Evolutionary conservation across 2,888 invertebrate species (phyloP), one percentile per base, ranked within the genome.

Genomic region (Syrphus vitripennis): DNA sequence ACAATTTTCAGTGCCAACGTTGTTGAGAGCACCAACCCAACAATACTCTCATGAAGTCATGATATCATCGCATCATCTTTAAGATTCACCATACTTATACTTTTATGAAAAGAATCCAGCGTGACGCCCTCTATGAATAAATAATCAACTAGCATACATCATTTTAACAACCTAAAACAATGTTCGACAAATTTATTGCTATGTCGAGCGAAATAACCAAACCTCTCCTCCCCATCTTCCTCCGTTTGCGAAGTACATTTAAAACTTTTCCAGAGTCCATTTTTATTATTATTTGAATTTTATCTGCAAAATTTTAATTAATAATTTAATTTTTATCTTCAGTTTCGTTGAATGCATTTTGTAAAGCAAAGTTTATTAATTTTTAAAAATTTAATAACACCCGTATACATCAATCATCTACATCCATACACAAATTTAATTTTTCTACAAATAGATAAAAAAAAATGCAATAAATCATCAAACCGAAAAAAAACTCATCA

Each of bases 71-170:
- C 83, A 80, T 80, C 79, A 83, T 70, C 83, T 69, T 42, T 21
- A 19, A 81, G 65, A 81, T 81, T 55, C 53, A 72, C 63, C 16
- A 45, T 19, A 45, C 16, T 9, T 10, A 34, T 3, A 21, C 70
- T 75, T 34, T 67, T 80, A 50, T 71, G 67, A 72, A 81, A 80
- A 57, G 84, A 81, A 81, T 63, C 55, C 61, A 84, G 81, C 84
- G 84, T 84, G 84, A 84, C 84, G 81, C 84, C 84, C 84, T 84
- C 84, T 81, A 77, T 84, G 84, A 84, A 84, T 83, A 76, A 45
- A 61, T 77, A 84, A 84, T 81, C 40, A 72, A 71, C 71, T 63
- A 61, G 10, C 81, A 81, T 76, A 77, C 76, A 76, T 84, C 61
- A 81, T 81, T 48, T 14, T 53, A 9, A 59, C 71, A 57, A 72